phyloP scores from a whole-genome alignment of 2,888 invertebrate species.

The Cephalotes varians region DNA sequence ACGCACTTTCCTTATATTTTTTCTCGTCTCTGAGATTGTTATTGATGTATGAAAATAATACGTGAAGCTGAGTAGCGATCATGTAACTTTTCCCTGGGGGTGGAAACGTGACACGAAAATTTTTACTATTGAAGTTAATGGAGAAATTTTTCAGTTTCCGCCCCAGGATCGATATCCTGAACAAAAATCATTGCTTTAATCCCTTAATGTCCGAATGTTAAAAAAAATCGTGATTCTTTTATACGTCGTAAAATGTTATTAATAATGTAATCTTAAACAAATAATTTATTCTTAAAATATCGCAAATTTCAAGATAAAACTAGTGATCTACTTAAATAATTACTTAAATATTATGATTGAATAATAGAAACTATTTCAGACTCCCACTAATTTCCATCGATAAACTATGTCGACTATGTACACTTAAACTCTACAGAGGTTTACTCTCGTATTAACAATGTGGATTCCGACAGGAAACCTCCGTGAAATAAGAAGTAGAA shows the following conservation, averaged over 20 bases:
- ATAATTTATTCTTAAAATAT: not conserved
- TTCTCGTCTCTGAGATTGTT: not conserved
- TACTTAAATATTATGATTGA: not conserved
- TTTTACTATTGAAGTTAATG: too few species aligned
- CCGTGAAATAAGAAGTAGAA: not conserved
- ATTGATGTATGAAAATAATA: not conserved
- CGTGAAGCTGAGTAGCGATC: not conserved
- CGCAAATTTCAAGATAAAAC: not conserved
- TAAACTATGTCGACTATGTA: not conserved
- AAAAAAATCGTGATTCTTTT: not conserved
- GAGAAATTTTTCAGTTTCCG: too few species aligned
- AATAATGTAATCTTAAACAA: not conserved
- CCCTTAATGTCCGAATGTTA: not conserved
- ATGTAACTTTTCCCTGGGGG: too few species aligned
- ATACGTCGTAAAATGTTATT: not conserved
- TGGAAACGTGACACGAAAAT: too few species aligned
- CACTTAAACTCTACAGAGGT: not conserved
- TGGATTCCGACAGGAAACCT: constrained; percentile 28
- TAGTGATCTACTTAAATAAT: not conserved
- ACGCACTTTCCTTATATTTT: not conserved
- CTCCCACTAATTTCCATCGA: not conserved
- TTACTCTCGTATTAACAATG: constrained; percentile 8
- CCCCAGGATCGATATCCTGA: too few species aligned
- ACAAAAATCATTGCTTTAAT: not conserved
- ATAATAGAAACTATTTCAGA: not conserved